Evolutionary conservation across 2,797 vertebrate genomes (phyloP).

Genomic region (Cercopithecus neglectus): DNA sequence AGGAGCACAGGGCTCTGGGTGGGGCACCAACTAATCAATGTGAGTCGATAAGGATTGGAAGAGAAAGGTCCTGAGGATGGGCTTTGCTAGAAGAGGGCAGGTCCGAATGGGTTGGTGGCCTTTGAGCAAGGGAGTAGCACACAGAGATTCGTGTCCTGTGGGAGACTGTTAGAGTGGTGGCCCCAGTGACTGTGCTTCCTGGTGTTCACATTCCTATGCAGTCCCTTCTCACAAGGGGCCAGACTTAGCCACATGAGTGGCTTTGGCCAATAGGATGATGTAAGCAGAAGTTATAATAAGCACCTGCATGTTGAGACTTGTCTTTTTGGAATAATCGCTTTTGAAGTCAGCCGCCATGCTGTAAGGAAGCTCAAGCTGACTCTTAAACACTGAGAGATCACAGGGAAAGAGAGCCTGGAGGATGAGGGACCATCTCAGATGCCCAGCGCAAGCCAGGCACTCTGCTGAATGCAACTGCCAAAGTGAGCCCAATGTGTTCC

Average conservation of each 20-base stretch:
- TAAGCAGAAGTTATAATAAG: not conserved
- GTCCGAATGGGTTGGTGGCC: no score
- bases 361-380: not conserved
- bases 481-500: not conserved
- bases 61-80: not conserved
- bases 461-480: not conserved
- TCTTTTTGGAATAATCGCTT: not conserved
- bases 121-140: not conserved
- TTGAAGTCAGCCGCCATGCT: not conserved
- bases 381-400: not conserved
- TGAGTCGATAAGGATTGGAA: not conserved
- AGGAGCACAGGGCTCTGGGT: not conserved
- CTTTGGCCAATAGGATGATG: not conserved
- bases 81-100: not conserved
- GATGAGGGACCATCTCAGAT: not conserved
- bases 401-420: not conserved
- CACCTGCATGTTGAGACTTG: not conserved
- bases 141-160: not conserved
- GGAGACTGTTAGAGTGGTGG: not conserved
- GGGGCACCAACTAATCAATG: not conserved
- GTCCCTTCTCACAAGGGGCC: not conserved
- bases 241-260: accelerated
- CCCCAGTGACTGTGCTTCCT: no score
- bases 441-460: not conserved
- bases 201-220: not conserved